Conservation (phyloP, 2,113 vertebrate genomes). For the Urocolius indicus region DNA sequence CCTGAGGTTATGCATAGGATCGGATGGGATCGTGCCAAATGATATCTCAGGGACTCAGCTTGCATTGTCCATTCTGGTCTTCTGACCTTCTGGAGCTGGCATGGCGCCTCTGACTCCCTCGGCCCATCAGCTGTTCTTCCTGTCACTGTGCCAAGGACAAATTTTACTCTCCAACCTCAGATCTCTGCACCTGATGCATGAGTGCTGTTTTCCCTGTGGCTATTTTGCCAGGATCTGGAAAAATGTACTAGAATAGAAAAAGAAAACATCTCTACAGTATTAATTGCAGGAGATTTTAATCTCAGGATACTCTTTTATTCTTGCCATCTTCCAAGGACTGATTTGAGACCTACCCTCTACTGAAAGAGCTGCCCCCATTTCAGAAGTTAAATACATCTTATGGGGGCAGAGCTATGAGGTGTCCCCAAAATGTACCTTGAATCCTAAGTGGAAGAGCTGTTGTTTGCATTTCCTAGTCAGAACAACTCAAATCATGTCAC, state of each 20-base stretch:
- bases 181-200: neutral
- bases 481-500: neutral
- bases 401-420: neutral
- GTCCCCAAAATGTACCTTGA: neutral
- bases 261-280: neutral
- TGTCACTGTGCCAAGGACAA: neutral
- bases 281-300: neutral
- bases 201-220: neutral
- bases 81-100: slow-evolving; percentile 43
- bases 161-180: neutral
- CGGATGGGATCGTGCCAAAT: neutral
- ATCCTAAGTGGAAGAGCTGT: neutral
- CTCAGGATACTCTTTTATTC: neutral
- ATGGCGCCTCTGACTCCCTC: neutral
- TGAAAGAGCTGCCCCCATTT: neutral
- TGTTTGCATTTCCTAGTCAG: neutral
- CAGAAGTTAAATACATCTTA: neutral
- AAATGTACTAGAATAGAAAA: neutral
- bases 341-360: neutral
- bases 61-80: neutral
- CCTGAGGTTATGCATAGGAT: slow-evolving; percentile 38
- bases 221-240: neutral
- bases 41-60: neutral
- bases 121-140: slow-evolving; percentile 20
- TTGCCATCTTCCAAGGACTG: neutral